These are phyloP conservation scores for Cyphomyrus discorhynchus DNA, from an alignment of 2,113 vertebrate species.

Conservation along the genomic window DNA sequence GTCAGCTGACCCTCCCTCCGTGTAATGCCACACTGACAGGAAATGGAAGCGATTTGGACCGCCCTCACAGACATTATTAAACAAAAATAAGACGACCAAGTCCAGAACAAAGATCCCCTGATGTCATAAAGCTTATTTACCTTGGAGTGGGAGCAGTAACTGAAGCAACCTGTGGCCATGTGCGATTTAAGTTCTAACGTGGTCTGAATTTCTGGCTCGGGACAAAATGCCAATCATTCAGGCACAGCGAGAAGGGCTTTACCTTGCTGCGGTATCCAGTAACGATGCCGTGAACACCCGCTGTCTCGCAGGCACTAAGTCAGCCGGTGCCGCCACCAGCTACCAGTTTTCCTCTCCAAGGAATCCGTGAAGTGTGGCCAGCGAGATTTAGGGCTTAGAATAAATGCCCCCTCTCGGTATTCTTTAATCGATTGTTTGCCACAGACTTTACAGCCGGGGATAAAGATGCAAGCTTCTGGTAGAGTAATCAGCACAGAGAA, in stretches of 20 bases:
- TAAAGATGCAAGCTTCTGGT: conserved; percentile 24
- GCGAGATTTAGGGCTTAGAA: not conserved
- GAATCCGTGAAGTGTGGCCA: not conserved
- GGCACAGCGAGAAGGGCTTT: conserved; percentile 42
- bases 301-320: conserved; percentile 4
- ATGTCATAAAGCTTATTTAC: conserved; percentile 85
- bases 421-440: not conserved
- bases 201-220: conserved; percentile 54
- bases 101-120: conserved; percentile 77
- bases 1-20: conserved; percentile 42
- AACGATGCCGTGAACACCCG: conserved; percentile 29
- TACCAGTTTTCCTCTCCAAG: not conserved
- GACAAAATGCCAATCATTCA: conserved; percentile 48
- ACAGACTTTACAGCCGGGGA: not conserved
- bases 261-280: conserved; percentile 38
- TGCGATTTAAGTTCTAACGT: conserved; percentile 69
- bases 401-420: not conserved
- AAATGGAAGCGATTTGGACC: conserved; percentile 36
- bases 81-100: conserved; percentile 84
- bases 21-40: conserved; percentile 32
- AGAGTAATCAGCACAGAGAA: not conserved
- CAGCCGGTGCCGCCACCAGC: not conserved
- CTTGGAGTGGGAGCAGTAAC: conserved; percentile 72
- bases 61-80: conserved; percentile 68
- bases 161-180: conserved; percentile 71